A percentile compares a stretch with the other conserved stretches of the same genome.
These are phyloP conservation scores for Melanaphis sacchari DNA, from an alignment of 1,140 invertebrate species.

Conservation along the genomic window DNA sequence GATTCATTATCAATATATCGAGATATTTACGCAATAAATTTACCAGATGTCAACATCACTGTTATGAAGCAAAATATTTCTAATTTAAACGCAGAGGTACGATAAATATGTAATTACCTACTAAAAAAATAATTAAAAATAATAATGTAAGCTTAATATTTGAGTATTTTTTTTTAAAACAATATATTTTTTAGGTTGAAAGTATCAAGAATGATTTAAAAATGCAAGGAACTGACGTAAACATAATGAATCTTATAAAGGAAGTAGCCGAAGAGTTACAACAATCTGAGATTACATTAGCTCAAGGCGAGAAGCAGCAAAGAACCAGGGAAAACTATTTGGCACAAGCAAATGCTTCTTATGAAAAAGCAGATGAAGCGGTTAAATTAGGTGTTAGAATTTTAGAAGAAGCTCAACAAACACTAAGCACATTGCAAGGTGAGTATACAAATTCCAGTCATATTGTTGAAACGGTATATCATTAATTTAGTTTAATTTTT, in stretches of 20 bases:
- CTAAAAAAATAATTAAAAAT: not conserved
- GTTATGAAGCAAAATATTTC: slow-evolving; percentile 74
- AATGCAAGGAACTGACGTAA: slow-evolving; percentile 55
- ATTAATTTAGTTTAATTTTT: not conserved
- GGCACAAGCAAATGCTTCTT: slow-evolving; percentile 74
- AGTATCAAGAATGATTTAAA: slow-evolving; percentile 61
- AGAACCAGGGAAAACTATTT: slow-evolving; percentile 72
- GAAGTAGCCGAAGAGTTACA: slow-evolving; percentile 70
- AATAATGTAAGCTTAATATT: not conserved
- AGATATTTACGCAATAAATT: slow-evolving; percentile 75
- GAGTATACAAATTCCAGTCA: slow-evolving; percentile 58
- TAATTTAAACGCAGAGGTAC: slow-evolving; percentile 69
- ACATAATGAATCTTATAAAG: slow-evolving; percentile 65
- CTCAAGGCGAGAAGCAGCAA: slow-evolving; percentile 68
- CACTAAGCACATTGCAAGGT: slow-evolving; percentile 83
- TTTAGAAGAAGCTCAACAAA: slow-evolving; percentile 84
- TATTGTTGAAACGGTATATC: not conserved
- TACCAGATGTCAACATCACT: slow-evolving; percentile 78
- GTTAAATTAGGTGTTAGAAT: slow-evolving; percentile 84
- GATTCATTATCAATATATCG: slow-evolving; percentile 80
- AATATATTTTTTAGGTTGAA: slow-evolving; percentile 59
- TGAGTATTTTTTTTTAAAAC: not conserved
- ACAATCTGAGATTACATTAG: slow-evolving; percentile 67
- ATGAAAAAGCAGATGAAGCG: slow-evolving; percentile 79
- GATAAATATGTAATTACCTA: slow-evolving; percentile 31